These are phyloP conservation scores for Vulpes ferrilata DNA, from an alignment of 2,113 vertebrate species.

Conservation along the genomic window DNA sequence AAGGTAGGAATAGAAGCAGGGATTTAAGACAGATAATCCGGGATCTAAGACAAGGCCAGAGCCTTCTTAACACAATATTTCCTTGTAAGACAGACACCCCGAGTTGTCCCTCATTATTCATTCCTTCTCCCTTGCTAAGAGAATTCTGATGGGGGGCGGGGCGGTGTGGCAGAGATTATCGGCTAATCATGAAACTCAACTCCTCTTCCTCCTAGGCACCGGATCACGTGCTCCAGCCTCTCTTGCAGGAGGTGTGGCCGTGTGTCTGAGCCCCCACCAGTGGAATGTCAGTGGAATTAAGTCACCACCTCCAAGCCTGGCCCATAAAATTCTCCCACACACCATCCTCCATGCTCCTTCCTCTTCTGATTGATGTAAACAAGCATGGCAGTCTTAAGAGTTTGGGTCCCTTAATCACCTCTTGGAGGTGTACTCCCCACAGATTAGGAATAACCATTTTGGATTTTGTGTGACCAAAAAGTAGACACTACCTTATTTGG, in stretches of 20 bases:
- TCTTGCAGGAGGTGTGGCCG: not conserved
- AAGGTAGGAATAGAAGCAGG: not conserved
- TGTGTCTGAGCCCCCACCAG: not conserved
- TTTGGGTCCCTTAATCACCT: not conserved
- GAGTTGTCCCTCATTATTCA: not conserved
- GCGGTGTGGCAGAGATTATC: not conserved
- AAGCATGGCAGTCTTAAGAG: not conserved
- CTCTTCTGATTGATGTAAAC: not conserved
- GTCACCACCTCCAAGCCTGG: not conserved
- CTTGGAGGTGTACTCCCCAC: not conserved
- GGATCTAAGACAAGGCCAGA: not conserved
- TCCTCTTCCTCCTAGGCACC: not conserved
- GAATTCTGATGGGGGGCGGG: not conserved
- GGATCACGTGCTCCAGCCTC: not conserved
- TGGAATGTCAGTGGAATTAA: not conserved
- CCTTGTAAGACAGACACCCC: not conserved
- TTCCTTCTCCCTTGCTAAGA: not conserved
- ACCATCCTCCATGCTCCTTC: not conserved
- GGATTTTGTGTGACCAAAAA: not conserved
- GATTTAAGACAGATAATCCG: not conserved
- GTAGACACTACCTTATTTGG: not conserved
- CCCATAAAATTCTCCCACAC: not conserved
- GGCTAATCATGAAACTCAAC: not conserved
- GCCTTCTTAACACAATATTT: not conserved
- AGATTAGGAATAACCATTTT: not conserved